Conservation (phyloP, 2,888 invertebrate genomes). For the Masnerella sp. region DNA sequence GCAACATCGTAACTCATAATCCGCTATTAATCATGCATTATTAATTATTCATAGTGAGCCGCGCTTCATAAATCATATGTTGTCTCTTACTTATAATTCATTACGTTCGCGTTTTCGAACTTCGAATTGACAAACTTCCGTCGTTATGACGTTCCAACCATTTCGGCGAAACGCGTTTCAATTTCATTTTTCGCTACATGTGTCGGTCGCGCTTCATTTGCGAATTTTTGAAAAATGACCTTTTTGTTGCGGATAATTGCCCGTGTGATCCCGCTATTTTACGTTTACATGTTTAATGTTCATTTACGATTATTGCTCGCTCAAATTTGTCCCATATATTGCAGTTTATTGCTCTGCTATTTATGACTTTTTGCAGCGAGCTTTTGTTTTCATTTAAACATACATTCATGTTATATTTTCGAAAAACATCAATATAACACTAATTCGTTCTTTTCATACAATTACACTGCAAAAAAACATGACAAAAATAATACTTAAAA, state of each 20-base stretch:
- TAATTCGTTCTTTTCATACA: too few species aligned
- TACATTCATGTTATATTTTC: too few species aligned
- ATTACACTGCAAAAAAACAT: too few species aligned
- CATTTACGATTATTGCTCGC: too few species aligned
- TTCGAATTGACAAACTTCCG: constrained; percentile 48
- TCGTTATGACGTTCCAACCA: constrained; percentile 31
- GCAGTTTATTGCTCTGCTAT: too few species aligned
- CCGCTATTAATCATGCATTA: constrained; percentile 52
- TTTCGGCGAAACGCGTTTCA: constrained; percentile 19
- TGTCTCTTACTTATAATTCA: constrained; percentile 58
- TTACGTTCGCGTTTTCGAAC: constrained; percentile 42
- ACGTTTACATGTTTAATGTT: too few species aligned
- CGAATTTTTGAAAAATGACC: constrained; percentile 12
- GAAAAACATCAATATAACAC: too few species aligned
- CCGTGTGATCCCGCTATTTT: neutral
- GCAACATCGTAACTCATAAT: constrained; percentile 53
- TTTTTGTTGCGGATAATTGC: constrained; percentile 17
- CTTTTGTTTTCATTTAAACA: too few species aligned
- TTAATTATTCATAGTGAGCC: constrained; percentile 54
- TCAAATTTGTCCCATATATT: too few species aligned
- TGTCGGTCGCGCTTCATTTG: constrained; percentile 18
- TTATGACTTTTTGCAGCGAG: too few species aligned
- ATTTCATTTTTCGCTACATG: constrained; percentile 22
- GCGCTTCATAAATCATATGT: constrained; percentile 53
- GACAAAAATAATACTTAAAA: too few species aligned